Base-by-base conservation (phyloP, 1,140 invertebrate genomes). In the Diuraphis noxia region DNA sequence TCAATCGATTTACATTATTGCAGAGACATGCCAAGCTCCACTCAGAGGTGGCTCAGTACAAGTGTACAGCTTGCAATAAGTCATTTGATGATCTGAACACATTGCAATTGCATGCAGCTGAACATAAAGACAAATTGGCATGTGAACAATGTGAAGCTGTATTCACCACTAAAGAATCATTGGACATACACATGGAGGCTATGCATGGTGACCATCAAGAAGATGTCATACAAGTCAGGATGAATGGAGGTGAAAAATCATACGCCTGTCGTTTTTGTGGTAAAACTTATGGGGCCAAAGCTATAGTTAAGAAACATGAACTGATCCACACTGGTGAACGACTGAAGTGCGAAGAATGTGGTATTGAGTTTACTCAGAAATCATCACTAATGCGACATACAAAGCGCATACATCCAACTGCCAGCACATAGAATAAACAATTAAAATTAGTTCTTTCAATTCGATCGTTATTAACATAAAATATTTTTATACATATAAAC, bases 361-460 rank as follows among this genome's bases (percentile, higher is more conserved):
- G 93, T 23, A 93, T 93, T 36, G 92, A 92, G n/a, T 93, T 93
- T 85, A 93, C 92, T 36, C 93, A 93, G 85, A 92, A 92, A 90
- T 93, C 93, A 72, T 93, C 93, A 63, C 91, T 93, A 41, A 84
- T 93, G 49, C 92, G 93, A 30, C 93, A 93, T 88, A 88, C 92
- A 40, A 93, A 93, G 82, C 92, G 93, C n/a, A 92, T 93, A 46
- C 93, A 93, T 90, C 92, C 88, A n/a, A 84, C 89, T 82, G 43
- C 72, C 21, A 91, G n/a, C 43, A 9, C 41, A n/a, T 82, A 79
- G 34, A 43, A 52, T 23, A 86, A 36, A 88, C n/a, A 85, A 36
- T 52, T 87, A 87, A 52, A 43, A 84, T 49, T 5, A 56, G 30
- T 56, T 6, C 23, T 9, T 87, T 87, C 5, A 87, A 87, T 56